Conservation (phyloP, 2,113 vertebrate species). For the Amphiprion ocellaris region DNA sequence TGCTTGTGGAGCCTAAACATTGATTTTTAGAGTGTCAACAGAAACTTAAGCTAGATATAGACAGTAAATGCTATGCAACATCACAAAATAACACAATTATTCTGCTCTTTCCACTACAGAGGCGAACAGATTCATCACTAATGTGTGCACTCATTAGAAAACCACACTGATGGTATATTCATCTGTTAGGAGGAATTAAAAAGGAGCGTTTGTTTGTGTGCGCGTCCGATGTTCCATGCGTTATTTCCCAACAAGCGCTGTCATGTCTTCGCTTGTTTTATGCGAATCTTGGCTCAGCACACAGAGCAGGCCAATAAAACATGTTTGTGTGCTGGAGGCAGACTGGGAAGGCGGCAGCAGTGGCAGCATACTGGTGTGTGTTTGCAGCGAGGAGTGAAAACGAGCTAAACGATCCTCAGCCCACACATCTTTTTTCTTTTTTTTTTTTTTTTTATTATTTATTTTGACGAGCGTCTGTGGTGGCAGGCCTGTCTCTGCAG, state of each 20-base stretch:
- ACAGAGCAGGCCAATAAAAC: constrained; percentile 62
- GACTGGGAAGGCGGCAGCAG: constrained; percentile 36
- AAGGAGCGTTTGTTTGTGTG: constrained; percentile 40
- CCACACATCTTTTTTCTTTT: constrained; percentile 36
- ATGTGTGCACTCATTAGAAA: constrained; percentile 16
- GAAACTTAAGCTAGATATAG: background rate
- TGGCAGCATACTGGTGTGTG: constrained; percentile 40
- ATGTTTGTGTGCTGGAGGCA: constrained; percentile 68
- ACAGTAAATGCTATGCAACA: constrained; percentile 10
- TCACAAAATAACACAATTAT: constrained; percentile 18
- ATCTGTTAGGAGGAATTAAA: background rate
- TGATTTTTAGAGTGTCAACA: too few species aligned
- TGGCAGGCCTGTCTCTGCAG: constrained; percentile 35
- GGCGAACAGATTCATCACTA: background rate
- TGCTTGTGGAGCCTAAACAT: too few species aligned
- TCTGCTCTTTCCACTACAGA: background rate
- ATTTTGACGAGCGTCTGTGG: constrained; percentile 50
- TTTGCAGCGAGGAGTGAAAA: constrained; percentile 54
- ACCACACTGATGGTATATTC: constrained; percentile 10
- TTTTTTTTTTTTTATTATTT: too few species aligned
- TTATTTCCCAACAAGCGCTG: constrained; percentile 21
- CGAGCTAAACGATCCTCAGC: constrained; percentile 55
- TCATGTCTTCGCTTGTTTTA: constrained; percentile 60
- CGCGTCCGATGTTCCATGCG: constrained; percentile 8
- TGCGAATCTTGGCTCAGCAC: constrained; percentile 44